Conservation (phyloP, 2,797 vertebrate species). For the Catharus ustulatus region DNA sequence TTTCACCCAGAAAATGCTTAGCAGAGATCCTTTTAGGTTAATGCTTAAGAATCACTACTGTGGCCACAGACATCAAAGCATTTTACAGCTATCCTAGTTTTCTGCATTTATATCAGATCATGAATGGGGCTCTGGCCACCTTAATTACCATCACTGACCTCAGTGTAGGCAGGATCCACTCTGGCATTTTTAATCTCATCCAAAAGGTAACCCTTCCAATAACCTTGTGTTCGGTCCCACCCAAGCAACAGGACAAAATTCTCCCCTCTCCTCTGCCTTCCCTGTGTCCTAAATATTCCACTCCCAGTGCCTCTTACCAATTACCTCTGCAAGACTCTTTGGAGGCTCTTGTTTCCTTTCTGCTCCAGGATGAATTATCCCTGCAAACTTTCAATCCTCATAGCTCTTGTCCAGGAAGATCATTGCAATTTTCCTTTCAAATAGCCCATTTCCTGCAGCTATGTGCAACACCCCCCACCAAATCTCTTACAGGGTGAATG, state of each 20-base stretch:
- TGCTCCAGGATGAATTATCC: conserved; percentile 42
- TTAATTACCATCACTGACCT: background rate
- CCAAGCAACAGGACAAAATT: background rate
- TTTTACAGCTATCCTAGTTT: conserved; percentile 3
- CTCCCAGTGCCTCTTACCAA: conserved; percentile 42
- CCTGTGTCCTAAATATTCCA: conserved; percentile 38
- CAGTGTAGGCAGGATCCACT: background rate
- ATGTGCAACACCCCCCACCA: background rate
- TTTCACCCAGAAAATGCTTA: background rate
- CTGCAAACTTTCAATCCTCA: conserved; percentile 36
- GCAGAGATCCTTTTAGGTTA: background rate
- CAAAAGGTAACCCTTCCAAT: background rate
- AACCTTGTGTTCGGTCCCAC: background rate
- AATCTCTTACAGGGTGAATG: background rate
- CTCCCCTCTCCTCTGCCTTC: background rate
- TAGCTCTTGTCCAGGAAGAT: conserved; percentile 28
- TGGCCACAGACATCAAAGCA: background rate
- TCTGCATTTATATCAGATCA: conserved; percentile 16
- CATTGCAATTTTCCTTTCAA: conserved; percentile 43
- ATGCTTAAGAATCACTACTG: background rate
- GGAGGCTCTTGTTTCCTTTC: conserved; percentile 45
- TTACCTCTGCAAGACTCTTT: conserved; percentile 40
- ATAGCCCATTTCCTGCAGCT: conserved; percentile 45
- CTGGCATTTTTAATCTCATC: background rate
- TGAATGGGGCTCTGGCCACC: background rate